Base-by-base conservation (phyloP, 2,113 vertebrate genomes). In the Aepyceros melampus region DNA sequence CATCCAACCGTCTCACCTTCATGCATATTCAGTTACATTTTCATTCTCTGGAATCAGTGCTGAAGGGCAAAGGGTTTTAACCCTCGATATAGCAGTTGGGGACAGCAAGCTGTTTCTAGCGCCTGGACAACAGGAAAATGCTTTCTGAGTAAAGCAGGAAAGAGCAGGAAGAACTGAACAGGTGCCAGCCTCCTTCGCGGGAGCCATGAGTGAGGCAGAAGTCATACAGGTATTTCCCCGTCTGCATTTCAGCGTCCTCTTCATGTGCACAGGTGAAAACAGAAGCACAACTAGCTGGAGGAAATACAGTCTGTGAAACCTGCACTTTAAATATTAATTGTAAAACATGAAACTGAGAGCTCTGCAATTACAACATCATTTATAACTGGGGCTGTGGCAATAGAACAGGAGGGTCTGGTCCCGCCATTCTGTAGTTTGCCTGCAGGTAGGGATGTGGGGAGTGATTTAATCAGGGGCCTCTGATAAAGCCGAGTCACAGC, bases 1-100 rank as follows among this genome's bases (percentile, higher is more conserved):
- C 71, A 74, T 43, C 12, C 71, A 74, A 43, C 71, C 2, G 0
- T 27, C 71, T 74, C 71, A 43, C 12, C 11, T 23, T 74, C 13
- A 23, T 25, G 19, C 27, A 1, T 2, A 1, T 36, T 0, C 27
- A 49, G 47, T n/a, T 67, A 25, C 23, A 6, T 47, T 71, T 88
- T 84, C 45, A 31, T 14, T 43, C 27, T 58, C n/a, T 31, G 43
- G 29, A 29, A 47, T 76, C 21, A 62, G 36, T 23, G 55, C 25
- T 14, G 19, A 25, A 64, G 16, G 76, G 15, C 74, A 62, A 53
- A 78, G 36, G 5, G 47, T 27, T 79, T 56, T 78, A 51, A 45
- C 25, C 5, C 15, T 87, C 0, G 1, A 17, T 4, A 51, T 2
- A 21, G 81, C 31, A 4, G 2, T 6, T 67, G 55, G 29, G 43